phyloP scores from a whole-genome alignment of 2,797 vertebrate genomes.

The Sebastes vulpes region DNA sequence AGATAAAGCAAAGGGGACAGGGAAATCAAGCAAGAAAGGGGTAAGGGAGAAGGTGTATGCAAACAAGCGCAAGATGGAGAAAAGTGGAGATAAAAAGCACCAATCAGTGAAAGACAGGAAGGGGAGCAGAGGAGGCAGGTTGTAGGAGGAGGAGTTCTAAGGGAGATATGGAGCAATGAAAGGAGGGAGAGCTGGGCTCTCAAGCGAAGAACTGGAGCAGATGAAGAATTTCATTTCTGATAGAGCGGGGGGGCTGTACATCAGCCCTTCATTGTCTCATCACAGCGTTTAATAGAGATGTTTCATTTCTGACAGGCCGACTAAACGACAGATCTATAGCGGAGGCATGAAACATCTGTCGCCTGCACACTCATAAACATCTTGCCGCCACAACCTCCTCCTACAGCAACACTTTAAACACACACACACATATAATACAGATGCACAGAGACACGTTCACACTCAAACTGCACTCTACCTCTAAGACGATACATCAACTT shows the following conservation, averaged over 20 bases:
- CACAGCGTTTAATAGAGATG: slow-evolving; percentile 50
- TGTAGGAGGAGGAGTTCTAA: slow-evolving; percentile 27
- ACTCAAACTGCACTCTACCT: not conserved
- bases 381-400: not conserved
- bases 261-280: slow-evolving; percentile 43
- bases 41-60: not conserved
- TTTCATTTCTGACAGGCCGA: slow-evolving; percentile 46
- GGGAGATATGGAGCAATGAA: slow-evolving; percentile 30
- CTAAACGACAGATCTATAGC: slow-evolving; percentile 22
- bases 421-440: not conserved
- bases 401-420: not conserved
- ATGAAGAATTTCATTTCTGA: slow-evolving; percentile 64
- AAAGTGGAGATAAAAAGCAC: slow-evolving; percentile 18
- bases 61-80: not conserved
- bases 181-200: slow-evolving; percentile 37
- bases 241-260: not conserved
- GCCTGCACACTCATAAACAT: not conserved
- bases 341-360: slow-evolving; percentile 22
- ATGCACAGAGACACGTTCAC: not conserved
- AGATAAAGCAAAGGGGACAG: slow-evolving; percentile 14
- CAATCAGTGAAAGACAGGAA: slow-evolving; percentile 13
- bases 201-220: slow-evolving; percentile 40
- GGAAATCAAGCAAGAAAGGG: slow-evolving; percentile 18
- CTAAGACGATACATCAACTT: slow-evolving; percentile 31
- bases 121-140: slow-evolving; percentile 6